A percentile compares a stretch with the other conserved stretches of the same genome.
Conservation (phyloP, 2,113 vertebrate species). For the Polypterus bichir region DNA sequence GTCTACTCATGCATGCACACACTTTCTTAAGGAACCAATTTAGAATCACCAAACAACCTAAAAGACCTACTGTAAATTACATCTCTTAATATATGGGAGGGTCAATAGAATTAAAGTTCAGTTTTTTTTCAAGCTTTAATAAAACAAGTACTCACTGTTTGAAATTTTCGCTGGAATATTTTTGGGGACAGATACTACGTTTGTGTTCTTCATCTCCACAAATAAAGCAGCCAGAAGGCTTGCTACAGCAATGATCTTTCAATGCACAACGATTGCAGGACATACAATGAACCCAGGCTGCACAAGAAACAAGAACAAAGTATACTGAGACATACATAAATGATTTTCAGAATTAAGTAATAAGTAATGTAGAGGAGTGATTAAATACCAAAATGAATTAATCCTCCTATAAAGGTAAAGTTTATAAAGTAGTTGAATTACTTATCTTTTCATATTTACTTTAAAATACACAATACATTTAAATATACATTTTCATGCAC, state of each 20-base stretch:
- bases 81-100: no score
- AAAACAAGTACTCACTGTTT: conserved; percentile 35
- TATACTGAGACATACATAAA: neutral
- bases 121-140: no score
- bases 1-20: no score
- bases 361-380: conserved; percentile 4
- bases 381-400: neutral
- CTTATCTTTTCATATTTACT: conserved; percentile 12
- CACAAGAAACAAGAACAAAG: conserved; percentile 1
- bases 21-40: no score
- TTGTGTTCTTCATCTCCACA: conserved; percentile 73
- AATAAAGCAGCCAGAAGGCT: conserved; percentile 54
- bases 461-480: no score
- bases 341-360: neutral
- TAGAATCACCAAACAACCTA: no score
- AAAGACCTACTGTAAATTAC: no score
- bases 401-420: neutral
- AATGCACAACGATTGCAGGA: conserved; percentile 63
- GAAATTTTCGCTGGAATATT: conserved; percentile 3
- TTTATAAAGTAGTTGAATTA: neutral
- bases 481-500: no score
- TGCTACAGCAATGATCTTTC: conserved; percentile 55
- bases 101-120: no score
- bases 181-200: conserved; percentile 56
- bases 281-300: conserved; percentile 82